A percentile compares a stretch with the other conserved stretches of the same genome.
phyloP scores from a whole-genome alignment of 30 jellyfish, hydroid and myxozoan species.

The Nemopilema nomurai region DNA sequence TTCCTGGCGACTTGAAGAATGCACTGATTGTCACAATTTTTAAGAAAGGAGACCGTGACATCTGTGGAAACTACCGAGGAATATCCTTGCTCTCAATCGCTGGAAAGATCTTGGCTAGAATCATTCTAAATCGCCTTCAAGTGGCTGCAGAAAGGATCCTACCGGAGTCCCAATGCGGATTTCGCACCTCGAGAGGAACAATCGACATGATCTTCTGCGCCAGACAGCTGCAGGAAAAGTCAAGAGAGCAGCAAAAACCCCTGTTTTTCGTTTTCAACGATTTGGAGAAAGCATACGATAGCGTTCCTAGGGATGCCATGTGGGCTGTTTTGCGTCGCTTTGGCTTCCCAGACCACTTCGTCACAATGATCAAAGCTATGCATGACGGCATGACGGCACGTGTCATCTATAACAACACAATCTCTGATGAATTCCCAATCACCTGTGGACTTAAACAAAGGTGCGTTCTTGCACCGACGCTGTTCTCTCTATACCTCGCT shows the following conservation, averaged over 20 bases:
- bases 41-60: constrained; percentile 14
- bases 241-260: background rate
- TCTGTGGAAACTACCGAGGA: constrained; percentile 23
- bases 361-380: background rate
- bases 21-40: constrained; percentile 1
- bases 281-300: background rate
- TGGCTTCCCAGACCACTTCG: background rate
- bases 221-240: constrained; percentile 2
- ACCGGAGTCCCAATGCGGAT: constrained; percentile 24
- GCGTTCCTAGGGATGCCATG: background rate
- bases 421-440: constrained; percentile 3
- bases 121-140: constrained; percentile 5
- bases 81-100: constrained; percentile 12
- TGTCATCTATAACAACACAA: background rate
- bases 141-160: constrained; percentile 3
- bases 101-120: constrained; percentile 20
- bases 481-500: constrained; percentile 7
- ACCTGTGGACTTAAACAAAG: constrained; percentile 22
- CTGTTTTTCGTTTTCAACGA: background rate
- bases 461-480: constrained; percentile 31
- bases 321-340: background rate
- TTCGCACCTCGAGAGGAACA: background rate
- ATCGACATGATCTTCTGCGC: constrained; percentile 12
- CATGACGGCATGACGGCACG: constrained; percentile 15
- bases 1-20: background rate